Percentiles rank a stretch among this genome's conserved stretches.
These are phyloP conservation scores for Narcine bancroftii DNA, from an alignment of 2,113 vertebrate genomes.

Conservation along the genomic window DNA sequence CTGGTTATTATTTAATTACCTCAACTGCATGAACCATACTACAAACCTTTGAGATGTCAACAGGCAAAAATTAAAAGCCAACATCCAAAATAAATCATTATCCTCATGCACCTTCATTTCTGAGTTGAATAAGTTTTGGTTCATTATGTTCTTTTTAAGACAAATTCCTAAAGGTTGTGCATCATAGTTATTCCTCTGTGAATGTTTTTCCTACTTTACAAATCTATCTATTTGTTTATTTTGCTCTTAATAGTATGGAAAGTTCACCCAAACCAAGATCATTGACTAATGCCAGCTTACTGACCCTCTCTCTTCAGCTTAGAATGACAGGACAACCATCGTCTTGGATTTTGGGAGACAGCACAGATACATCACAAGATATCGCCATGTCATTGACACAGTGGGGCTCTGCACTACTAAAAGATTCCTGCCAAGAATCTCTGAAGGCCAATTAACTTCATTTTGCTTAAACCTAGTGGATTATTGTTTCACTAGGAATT, in stretches of 20 bases:
- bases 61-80: not conserved
- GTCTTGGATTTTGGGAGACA: not conserved
- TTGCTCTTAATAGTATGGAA: not conserved
- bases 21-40: not conserved
- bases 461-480: not conserved
- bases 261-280: not conserved
- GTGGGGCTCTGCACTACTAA: not conserved
- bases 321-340: no score
- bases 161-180: not conserved
- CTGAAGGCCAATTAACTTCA: not conserved
- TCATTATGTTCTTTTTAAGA: not conserved
- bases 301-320: not conserved
- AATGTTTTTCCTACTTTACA: no score
- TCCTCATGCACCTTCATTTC: not conserved
- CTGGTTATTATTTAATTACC: not conserved
- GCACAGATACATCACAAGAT: not conserved
- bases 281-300: not conserved
- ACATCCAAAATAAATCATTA: not conserved
- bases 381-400: not conserved
- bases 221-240: not conserved
- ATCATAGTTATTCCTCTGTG: not conserved
- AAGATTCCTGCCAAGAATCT: not conserved
- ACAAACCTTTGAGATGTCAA: not conserved
- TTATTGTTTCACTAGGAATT: not conserved
- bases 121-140: not conserved